Base-by-base conservation (phyloP, 2,113 vertebrate species). In the Puma concolor region DNA sequence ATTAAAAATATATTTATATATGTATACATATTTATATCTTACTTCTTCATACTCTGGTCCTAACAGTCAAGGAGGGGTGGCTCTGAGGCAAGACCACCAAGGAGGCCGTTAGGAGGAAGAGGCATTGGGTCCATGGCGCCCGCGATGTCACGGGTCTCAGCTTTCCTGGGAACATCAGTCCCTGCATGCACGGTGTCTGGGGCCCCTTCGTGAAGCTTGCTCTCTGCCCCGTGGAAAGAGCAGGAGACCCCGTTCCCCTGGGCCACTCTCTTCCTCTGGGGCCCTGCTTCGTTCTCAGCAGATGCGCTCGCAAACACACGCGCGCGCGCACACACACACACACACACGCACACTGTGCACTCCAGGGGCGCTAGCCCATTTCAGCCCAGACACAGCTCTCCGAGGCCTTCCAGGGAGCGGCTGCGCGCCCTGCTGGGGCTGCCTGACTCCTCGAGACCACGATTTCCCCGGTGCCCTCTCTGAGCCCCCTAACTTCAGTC, bases 1-100 rank as follows among this genome's bases (percentile, higher is more conserved):
- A 91, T 97, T 98, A 97, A 98, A 98, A 98, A 97, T 97, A 98
- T 97, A 97, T 97, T 97, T 97, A 97, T 97, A 98, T 94, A 95
- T 87, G 93, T 94, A n/a, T 96, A 97, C 97, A 97, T 96, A 96
- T 97, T 94, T 98, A 95, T 97, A 98, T 52, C 93, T 94, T 81
- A 82, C 92, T 64, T 95, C 84, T 96, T 95, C 89, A 91, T 76
- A 90, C 85, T 23, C 81, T 66, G 83, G 80, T 80, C 94, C 67
- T 95, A 66, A 81, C 17, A 23, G 92, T 79, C 66, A 19, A 69
- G 74, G 67, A 54, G 72, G 86, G 87, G 27, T 44, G 88, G 71
- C 60, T 29, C 25, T 80, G 77, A n/a, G 96, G 95, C 31, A 31
- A 54, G 89, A 44, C 83, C 91, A 16, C 44, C 29, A 1, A 12